phyloP scores from a whole-genome alignment of 2,113 vertebrate species.

The Cyprinodon variegatus region DNA sequence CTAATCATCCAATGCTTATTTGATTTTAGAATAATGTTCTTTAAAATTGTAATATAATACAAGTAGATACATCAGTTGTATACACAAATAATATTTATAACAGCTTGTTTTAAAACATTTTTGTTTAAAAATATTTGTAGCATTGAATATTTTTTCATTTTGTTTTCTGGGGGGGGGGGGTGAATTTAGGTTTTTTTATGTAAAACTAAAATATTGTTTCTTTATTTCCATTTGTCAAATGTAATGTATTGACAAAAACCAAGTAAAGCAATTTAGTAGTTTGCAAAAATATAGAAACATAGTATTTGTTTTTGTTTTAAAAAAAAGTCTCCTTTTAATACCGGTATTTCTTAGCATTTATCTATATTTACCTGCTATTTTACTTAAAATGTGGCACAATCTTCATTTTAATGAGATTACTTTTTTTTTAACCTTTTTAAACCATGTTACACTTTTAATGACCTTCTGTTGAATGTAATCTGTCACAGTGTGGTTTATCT shows the following conservation, averaged over 20 bases:
- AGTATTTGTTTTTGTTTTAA: neutral
- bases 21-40: neutral
- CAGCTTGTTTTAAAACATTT: no score
- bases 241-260: no score
- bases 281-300: neutral
- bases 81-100: no score
- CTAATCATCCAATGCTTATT: neutral
- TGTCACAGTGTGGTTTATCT: neutral
- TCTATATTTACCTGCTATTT: neutral
- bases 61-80: no score
- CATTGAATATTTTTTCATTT: no score
- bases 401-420: neutral
- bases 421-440: neutral
- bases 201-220: neutral
- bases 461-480: neutral
- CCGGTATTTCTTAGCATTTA: neutral
- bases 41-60: neutral
- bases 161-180: neutral
- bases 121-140: no score
- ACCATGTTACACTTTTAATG: neutral
- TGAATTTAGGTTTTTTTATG: neutral
- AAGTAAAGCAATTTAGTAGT: neutral
- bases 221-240: no score
- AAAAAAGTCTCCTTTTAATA: neutral
- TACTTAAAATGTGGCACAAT: neutral